Conservation (phyloP, 2,797 vertebrate species). For the Neomorphus geoffroyi region DNA sequence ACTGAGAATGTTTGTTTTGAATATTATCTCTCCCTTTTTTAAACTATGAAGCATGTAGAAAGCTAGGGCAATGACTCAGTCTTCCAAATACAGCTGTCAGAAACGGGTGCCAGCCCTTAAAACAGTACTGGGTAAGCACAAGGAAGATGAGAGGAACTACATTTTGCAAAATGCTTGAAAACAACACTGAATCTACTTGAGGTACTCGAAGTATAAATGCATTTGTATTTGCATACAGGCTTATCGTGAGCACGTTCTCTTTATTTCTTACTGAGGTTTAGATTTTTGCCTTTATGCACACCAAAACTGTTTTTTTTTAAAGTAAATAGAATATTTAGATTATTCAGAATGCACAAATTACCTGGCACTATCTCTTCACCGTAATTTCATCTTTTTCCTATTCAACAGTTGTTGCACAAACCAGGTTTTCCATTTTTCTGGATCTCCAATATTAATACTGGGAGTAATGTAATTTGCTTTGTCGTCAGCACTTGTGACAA, state of each 20-base stretch:
- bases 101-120: constrained; percentile 24
- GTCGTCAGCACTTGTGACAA: background rate
- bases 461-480: background rate
- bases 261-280: background rate
- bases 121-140: constrained; percentile 22
- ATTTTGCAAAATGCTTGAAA: constrained; percentile 1
- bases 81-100: constrained; percentile 64
- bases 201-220: background rate
- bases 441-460: background rate
- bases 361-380: background rate
- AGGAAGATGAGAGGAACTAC: background rate
- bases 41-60: constrained; percentile 7
- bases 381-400: background rate
- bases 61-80: constrained; percentile 29
- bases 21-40: background rate
- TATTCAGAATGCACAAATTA: background rate
- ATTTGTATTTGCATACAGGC: background rate
- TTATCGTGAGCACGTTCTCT: background rate
- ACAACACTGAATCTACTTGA: background rate
- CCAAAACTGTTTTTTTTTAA: background rate
- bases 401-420: background rate
- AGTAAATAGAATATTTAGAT: background rate
- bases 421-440: background rate
- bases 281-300: background rate
- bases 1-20: constrained; percentile 9